Conservation (phyloP, 2,888 invertebrate species). For the Nephrotoma flavescens region DNA sequence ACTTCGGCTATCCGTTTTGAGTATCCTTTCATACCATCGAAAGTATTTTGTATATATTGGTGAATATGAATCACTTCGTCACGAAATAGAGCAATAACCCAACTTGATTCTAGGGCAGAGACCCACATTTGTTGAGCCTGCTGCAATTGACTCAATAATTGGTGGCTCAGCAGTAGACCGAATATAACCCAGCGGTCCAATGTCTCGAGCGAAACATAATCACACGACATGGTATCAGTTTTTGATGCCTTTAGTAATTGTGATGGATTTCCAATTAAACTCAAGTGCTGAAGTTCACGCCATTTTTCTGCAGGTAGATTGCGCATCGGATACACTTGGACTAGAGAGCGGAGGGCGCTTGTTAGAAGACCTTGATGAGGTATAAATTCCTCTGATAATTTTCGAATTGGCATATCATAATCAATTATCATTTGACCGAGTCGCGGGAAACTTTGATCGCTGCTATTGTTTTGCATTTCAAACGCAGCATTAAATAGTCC, state of each 20-base stretch:
- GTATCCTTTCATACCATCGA: slow-evolving; percentile 91
- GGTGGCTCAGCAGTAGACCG: slow-evolving; percentile 83
- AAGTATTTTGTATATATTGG: slow-evolving; percentile 79
- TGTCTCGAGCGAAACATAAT: slow-evolving; percentile 86
- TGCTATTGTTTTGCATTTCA: slow-evolving; percentile 84
- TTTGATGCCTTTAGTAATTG: slow-evolving; percentile 86
- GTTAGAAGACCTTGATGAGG: slow-evolving; percentile 81
- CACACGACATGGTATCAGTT: slow-evolving; percentile 94
- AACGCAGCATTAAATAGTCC: slow-evolving; percentile 96
- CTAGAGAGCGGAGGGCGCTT: slow-evolving; percentile 76
- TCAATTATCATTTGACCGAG: slow-evolving; percentile 96
- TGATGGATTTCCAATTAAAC: slow-evolving; percentile 87
- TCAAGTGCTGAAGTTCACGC: slow-evolving; percentile 84
- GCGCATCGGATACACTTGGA: slow-evolving; percentile 72
- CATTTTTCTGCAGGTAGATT: slow-evolving; percentile 90
- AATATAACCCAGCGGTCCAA: slow-evolving; percentile 97
- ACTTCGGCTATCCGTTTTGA: slow-evolving; percentile 87
- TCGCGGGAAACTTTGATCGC: slow-evolving; percentile 85
- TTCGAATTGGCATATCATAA: slow-evolving; percentile 90
- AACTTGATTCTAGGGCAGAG: slow-evolving; percentile 79
- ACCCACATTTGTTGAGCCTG: slow-evolving; percentile 79
- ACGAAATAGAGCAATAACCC: slow-evolving; percentile 87
- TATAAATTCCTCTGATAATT: slow-evolving; percentile 90
- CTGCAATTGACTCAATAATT: slow-evolving; percentile 65
- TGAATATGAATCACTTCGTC: slow-evolving; percentile 97